Evolutionary conservation across 2,113 vertebrate genomes (phyloP).

Genomic region (Sarotherodon lohbergeri): DNA sequence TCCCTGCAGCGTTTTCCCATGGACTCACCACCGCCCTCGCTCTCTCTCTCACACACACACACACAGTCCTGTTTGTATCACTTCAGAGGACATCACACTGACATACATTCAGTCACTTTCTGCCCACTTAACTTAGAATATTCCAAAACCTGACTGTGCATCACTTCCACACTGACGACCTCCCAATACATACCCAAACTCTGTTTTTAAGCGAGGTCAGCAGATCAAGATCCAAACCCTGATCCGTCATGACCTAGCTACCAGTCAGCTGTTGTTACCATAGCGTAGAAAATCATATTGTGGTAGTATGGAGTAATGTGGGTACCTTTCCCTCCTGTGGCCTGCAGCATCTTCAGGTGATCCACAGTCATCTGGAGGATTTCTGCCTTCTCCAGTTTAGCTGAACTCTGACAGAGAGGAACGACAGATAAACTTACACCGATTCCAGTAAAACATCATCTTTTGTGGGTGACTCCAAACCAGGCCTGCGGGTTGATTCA

Average conservation of each 20-base stretch:
- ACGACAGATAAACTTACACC: not conserved
- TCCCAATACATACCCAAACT: not conserved
- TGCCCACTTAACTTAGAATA: not conserved
- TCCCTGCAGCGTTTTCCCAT: conserved; percentile 87
- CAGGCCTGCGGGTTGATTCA: not conserved
- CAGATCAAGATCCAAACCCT: not conserved
- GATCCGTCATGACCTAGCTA: not conserved
- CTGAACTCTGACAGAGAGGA: conserved; percentile 79
- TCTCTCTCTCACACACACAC: not conserved
- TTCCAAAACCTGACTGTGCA: not conserved
- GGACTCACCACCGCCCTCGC: conserved; percentile 77
- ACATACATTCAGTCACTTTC: not conserved
- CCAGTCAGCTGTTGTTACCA: not conserved
- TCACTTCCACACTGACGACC: not conserved
- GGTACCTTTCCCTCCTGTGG: conserved; percentile 90
- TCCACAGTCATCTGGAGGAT: conserved; percentile 99
- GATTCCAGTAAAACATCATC: not conserved
- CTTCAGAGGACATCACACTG: not conserved
- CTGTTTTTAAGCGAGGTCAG: not conserved
- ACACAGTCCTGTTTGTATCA: not conserved
- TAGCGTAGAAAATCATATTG: not conserved
- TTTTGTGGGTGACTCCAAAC: not conserved
- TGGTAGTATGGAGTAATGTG: not conserved
- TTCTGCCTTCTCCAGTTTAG: conserved; percentile 97
- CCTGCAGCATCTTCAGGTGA: conserved; percentile 95